These are phyloP conservation scores for Platypus cylindrus DNA, from an alignment of 2,888 invertebrate genomes.

Conservation along the genomic window DNA sequence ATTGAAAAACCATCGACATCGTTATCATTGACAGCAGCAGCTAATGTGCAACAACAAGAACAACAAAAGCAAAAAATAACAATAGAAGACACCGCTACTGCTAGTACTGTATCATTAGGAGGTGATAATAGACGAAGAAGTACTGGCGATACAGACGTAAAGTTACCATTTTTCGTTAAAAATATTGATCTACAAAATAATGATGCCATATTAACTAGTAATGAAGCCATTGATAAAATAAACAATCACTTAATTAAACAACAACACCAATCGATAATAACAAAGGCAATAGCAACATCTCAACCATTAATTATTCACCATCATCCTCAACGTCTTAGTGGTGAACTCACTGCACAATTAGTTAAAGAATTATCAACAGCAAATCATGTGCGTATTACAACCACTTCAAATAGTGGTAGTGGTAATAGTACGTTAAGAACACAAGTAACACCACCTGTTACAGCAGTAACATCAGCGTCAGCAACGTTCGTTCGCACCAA, in stretches of 20 bases:
- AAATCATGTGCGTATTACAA: conserved; percentile 31
- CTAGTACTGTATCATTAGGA: conserved; percentile 40
- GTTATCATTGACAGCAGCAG: conserved; percentile 44
- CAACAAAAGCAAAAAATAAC: no score
- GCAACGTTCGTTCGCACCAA: no score
- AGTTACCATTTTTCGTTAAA: conserved; percentile 1
- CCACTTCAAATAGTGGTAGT: no score
- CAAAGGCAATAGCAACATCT: conserved; percentile 25
- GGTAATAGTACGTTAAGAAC: no score
- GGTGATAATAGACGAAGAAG: conserved; percentile 24
- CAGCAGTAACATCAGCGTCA: conserved; percentile 44
- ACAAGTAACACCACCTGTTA: conserved; percentile 36
- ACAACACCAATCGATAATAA: conserved; percentile 21
- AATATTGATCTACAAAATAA: not conserved
- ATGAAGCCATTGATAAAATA: not conserved
- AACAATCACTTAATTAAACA: not conserved
- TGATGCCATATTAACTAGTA: not conserved
- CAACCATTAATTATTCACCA: conserved; percentile 33
- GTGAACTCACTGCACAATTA: conserved; percentile 25
- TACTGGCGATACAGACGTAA: conserved; percentile 1
- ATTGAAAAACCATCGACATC: conserved; percentile 35
- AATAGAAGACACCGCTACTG: conserved; percentile 53
- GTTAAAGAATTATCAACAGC: conserved; percentile 35
- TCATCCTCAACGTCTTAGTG: conserved; percentile 30
- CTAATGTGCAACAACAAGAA: conserved; percentile 46